Evolutionary conservation across 2,888 invertebrate genomes (phyloP).

Genomic region (Agrypnus murinus): DNA sequence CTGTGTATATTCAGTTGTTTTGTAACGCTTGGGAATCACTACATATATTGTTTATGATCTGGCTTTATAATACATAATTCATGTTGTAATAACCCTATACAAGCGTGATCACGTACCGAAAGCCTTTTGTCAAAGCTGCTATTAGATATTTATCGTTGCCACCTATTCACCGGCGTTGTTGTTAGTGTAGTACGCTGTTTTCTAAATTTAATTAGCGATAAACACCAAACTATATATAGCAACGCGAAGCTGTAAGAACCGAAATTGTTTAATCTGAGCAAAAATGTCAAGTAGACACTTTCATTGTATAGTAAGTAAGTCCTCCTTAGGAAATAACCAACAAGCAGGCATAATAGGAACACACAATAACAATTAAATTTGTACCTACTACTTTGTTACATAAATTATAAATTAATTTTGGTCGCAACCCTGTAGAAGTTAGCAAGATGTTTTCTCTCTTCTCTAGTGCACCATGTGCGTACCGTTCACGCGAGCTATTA

Average conservation of each 20-base stretch:
- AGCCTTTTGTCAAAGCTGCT: constrained; percentile 43
- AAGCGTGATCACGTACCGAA: constrained; percentile 47
- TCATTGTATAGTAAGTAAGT: neutral
- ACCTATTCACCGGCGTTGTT: constrained; percentile 36
- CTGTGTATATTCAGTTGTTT: neutral
- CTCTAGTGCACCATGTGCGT: constrained; percentile 38
- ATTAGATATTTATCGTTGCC: constrained; percentile 45
- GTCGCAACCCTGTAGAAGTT: constrained; percentile 26
- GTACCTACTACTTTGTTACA: constrained; percentile 31
- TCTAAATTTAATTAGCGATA: constrained; percentile 40
- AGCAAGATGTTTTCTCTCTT: constrained; percentile 31
- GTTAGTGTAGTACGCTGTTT: constrained; percentile 18
- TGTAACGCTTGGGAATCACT: constrained; percentile 30
- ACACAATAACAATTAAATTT: constrained; percentile 27
- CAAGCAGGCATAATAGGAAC: constrained; percentile 6
- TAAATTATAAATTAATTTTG: constrained; percentile 42
- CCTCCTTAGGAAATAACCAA: constrained; percentile 10
- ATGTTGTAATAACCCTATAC: constrained; percentile 53
- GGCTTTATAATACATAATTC: constrained; percentile 54
- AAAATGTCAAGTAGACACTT: neutral
- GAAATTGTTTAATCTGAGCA: neutral
- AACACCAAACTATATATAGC: neutral
- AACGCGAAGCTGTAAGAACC: constrained; percentile 5
- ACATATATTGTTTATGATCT: constrained; percentile 26
- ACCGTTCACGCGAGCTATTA: constrained; percentile 43